Percentiles rank a stretch among this genome's conserved stretches.
Evolutionary conservation across 2,113 vertebrate species (phyloP).

Genomic region (Cololabis saira): DNA sequence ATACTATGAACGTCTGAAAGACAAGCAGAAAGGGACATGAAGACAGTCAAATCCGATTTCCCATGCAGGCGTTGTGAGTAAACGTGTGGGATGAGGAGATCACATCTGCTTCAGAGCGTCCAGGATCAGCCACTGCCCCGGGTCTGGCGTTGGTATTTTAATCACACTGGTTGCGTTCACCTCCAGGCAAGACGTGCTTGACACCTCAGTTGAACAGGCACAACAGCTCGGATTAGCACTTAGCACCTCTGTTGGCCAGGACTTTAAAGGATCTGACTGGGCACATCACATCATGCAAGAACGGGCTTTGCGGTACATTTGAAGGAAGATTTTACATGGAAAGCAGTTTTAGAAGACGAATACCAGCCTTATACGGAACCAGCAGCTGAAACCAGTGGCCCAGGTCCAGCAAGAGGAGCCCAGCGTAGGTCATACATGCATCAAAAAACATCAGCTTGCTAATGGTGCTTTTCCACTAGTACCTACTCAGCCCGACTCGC

Average conservation of each 20-base stretch:
- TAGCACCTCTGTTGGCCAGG: constrained; percentile 34
- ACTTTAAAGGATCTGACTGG: constrained; percentile 12
- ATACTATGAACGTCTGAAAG: constrained; percentile 99
- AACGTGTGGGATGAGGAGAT: too few relatives aligned
- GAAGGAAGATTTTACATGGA: too few relatives aligned
- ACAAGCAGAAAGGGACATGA: constrained; percentile 30
- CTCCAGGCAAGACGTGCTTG: constrained; percentile 19
- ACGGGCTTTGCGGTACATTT: too few relatives aligned
- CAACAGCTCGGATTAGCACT: constrained; percentile 25
- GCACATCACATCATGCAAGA: background rate
- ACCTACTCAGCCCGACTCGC: too few relatives aligned
- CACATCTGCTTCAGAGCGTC: background rate
- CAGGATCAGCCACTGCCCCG: background rate
- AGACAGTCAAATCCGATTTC: background rate
- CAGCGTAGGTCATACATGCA: too few relatives aligned
- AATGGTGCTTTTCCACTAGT: too few relatives aligned
- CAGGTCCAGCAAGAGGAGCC: too few relatives aligned
- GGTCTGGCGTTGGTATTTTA: constrained; percentile 3
- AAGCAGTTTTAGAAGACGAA: too few relatives aligned
- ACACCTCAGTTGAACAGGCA: constrained; percentile 20
- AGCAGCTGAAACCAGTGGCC: too few relatives aligned
- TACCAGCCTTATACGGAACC: too few relatives aligned
- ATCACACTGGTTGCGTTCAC: constrained; percentile 15
- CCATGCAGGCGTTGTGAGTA: background rate
- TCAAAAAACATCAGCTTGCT: too few relatives aligned